phyloP scores from a whole-genome alignment of 2,888 invertebrate species.

The Epirrhoe tristata region DNA sequence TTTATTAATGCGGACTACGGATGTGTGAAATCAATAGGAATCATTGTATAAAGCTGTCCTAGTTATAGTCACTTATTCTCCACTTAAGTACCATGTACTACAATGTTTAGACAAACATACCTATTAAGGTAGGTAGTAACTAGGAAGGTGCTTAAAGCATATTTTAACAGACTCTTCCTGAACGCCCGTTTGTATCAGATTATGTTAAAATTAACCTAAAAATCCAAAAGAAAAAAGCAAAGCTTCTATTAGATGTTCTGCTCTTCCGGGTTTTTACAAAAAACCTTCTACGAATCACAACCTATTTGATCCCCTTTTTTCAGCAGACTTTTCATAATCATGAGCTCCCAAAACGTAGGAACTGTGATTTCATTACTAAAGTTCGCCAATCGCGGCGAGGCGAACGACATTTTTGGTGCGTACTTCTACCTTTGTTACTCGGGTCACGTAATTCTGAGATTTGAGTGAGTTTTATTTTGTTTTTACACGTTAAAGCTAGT shows the following conservation, averaged over 20 bases:
- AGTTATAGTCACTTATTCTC: neutral
- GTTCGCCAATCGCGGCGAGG: constrained; percentile 32
- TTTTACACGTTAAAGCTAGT: constrained; percentile 24
- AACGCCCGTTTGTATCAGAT: no score
- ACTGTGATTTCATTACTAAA: constrained; percentile 35
- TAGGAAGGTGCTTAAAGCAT: no score
- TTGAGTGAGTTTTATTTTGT: constrained; percentile 51
- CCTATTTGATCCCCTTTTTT: neutral
- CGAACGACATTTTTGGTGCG: constrained; percentile 39
- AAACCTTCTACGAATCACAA: neutral
- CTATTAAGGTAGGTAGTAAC: no score
- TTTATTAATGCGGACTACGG: neutral
- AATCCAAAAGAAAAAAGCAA: neutral
- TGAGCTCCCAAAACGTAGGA: constrained; percentile 19
- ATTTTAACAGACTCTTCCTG: no score
- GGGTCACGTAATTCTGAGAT: constrained; percentile 53
- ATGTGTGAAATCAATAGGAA: neutral
- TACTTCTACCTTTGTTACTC: constrained; percentile 41
- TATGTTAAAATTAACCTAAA: no score
- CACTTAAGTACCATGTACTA: neutral
- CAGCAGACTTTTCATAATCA: constrained; percentile 14
- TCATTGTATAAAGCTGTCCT: neutral
- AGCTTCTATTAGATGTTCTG: neutral
- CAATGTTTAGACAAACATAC: no score
- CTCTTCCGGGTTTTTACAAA: neutral